These are phyloP conservation scores for Dusona sp. DNA, from an alignment of 2,888 invertebrate species.

Conservation along the genomic window DNA sequence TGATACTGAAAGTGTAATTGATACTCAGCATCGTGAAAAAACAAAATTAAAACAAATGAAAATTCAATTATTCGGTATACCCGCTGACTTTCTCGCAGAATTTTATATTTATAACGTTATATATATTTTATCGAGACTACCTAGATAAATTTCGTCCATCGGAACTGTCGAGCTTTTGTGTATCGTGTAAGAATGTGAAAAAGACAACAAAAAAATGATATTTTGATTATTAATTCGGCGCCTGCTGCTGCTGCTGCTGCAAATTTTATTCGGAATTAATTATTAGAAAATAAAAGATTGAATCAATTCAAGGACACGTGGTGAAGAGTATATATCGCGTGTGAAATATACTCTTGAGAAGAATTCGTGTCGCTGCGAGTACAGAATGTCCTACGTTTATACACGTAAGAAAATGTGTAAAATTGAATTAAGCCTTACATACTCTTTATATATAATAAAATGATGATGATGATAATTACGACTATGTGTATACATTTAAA, in stretches of 20 bases:
- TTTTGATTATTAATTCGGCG: conserved; percentile 29
- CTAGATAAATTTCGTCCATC: conserved; percentile 80
- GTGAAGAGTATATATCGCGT: conserved; percentile 4
- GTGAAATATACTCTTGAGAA: conserved; percentile 49
- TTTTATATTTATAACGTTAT: conserved; percentile 30
- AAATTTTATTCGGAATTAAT: conserved; percentile 46
- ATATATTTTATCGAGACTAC: conserved; percentile 52
- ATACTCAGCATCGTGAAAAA: background rate
- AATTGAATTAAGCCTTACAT: conserved; percentile 79
- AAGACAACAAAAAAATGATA: conserved; percentile 25
- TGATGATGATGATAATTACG: conserved; percentile 26
- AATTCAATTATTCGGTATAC: conserved; percentile 54
- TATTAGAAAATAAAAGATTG: conserved; percentile 17
- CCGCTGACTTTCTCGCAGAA: conserved; percentile 38
- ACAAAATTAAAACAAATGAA: background rate
- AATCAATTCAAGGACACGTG: background rate
- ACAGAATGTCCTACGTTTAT: conserved; percentile 74
- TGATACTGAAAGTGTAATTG: background rate
- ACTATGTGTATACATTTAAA: conserved; percentile 72
- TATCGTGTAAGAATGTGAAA: conserved; percentile 69
- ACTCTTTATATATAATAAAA: conserved; percentile 79
- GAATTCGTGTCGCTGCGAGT: conserved; percentile 67
- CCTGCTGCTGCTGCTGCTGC: conserved; percentile 48
- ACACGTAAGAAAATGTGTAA: conserved; percentile 77
- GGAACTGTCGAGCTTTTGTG: conserved; percentile 82